Percentiles rank a stretch among this genome's conserved stretches.
phyloP scores from a whole-genome alignment of 2,797 vertebrate species.

The Pipistrellus pygmaeus region DNA sequence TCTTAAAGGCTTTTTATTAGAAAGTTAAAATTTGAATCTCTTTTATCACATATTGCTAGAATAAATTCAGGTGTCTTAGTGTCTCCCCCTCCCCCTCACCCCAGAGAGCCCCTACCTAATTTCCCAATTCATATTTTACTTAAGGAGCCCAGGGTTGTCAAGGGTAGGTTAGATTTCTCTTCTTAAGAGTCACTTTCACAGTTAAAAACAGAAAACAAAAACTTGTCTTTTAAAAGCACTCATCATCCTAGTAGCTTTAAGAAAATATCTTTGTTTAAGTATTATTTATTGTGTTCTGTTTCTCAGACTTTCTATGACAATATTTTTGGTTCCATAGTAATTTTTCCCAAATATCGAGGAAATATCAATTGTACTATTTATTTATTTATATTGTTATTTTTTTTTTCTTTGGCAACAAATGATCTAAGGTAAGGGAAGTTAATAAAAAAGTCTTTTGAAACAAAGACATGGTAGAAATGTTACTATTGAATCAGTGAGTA shows the following conservation, averaged over 20 bases:
- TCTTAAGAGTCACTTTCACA: neutral
- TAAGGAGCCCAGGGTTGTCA: slow-evolving; percentile 8
- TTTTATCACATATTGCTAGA: neutral
- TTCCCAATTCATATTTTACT: neutral
- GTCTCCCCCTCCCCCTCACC: no score
- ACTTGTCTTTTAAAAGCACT: neutral
- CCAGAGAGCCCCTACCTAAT: neutral
- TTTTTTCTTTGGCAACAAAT: neutral
- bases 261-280: slow-evolving; percentile 1
- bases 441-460: slow-evolving; percentile 20
- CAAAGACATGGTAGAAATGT: slow-evolving; percentile 10
- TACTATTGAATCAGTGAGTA: neutral
- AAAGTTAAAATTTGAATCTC: slow-evolving; percentile 25
- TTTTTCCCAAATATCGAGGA: slow-evolving; percentile 25
- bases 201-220: neutral
- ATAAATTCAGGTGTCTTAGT: neutral
- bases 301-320: slow-evolving; percentile 41
- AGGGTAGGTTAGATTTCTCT: slow-evolving; percentile 35
- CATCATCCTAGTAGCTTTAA: neutral
- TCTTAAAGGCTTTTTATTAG: neutral
- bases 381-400: slow-evolving; percentile 5
- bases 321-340: neutral
- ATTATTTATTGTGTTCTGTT: slow-evolving; percentile 28
- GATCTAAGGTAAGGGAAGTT: slow-evolving; percentile 11
- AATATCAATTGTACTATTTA: slow-evolving; percentile 3